phyloP scores from a whole-genome alignment of 2,888 invertebrate species.

The Carabus problematicus region DNA sequence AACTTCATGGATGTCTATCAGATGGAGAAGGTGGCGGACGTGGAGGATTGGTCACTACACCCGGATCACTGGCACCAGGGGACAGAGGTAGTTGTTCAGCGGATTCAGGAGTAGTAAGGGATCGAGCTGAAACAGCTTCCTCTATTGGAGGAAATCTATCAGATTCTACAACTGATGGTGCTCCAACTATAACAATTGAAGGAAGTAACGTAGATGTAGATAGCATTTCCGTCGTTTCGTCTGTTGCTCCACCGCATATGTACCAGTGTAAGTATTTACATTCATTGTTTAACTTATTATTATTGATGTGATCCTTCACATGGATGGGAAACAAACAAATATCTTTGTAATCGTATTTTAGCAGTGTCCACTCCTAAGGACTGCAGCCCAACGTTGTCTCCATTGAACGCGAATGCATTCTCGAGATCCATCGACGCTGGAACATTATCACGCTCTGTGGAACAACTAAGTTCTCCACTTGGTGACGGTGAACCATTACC shows the following conservation, averaged over 20 bases:
- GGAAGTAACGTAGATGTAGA: conserved; percentile 73
- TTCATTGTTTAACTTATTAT: neutral
- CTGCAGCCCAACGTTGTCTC: conserved; percentile 84
- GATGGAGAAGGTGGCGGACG: conserved; percentile 74
- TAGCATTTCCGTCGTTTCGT: conserved; percentile 74
- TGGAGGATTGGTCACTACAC: conserved; percentile 46
- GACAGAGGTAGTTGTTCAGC: conserved; percentile 87
- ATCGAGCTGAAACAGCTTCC: conserved; percentile 80
- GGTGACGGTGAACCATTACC: conserved; percentile 68
- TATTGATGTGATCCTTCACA: neutral
- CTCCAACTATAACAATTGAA: conserved; percentile 65
- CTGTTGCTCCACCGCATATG: conserved; percentile 68
- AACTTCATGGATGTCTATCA: conserved; percentile 81
- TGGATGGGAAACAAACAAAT: neutral
- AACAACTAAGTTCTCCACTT: conserved; percentile 82
- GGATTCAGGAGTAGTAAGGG: conserved; percentile 86
- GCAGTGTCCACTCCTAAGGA: conserved; percentile 80
- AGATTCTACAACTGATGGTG: conserved; percentile 80
- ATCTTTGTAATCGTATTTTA: conserved; percentile 14
- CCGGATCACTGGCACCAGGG: conserved; percentile 59
- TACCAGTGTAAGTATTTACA: conserved; percentile 71
- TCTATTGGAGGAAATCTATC: conserved; percentile 83
- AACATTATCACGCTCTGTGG: conserved; percentile 75
- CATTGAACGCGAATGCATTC: conserved; percentile 78
- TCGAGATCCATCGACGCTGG: conserved; percentile 76